These are phyloP conservation scores for Megaustenia siamemsis DNA, from an alignment of 2,888 invertebrate species.

Conservation along the genomic window DNA sequence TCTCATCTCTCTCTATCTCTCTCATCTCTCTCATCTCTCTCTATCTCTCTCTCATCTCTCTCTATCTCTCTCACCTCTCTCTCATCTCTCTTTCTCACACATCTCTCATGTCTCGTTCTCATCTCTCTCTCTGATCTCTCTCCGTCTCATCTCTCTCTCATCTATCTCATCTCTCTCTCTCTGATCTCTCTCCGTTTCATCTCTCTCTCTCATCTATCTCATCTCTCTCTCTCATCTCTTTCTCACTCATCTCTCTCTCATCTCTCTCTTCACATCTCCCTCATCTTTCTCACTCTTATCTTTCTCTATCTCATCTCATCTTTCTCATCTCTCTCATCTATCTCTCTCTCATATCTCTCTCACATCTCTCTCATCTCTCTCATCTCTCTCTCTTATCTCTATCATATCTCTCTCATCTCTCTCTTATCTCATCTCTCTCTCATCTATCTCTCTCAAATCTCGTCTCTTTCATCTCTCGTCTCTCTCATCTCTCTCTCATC, in stretches of 20 bases:
- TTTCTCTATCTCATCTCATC: slow-evolving; percentile 10
- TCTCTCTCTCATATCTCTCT: background rate
- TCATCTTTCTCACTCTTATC: background rate
- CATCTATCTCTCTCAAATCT: background rate
- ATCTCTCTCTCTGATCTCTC: background rate
- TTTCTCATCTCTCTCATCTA: background rate
- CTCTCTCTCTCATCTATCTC: background rate
- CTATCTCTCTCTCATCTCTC: background rate
- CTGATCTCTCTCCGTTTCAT: background rate
- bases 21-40: too few relatives aligned
- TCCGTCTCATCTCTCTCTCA: background rate
- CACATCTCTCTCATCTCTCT: background rate
- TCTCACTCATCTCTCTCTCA: background rate
- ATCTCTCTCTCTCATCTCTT: background rate
- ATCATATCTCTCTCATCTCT: background rate
- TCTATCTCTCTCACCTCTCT: background rate
- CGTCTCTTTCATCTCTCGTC: background rate
- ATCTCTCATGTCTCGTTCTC: background rate
- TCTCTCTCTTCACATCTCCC: background rate
- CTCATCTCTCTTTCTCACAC: background rate
- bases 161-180: too few relatives aligned
- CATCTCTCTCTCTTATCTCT: background rate
- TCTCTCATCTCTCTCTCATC: background rate
- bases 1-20: too few relatives aligned
- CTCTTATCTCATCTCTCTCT: slow-evolving; percentile 24